Conservation (phyloP, 35 echinoderm and acorn worm species). For the Nesometra sesokonis region DNA sequence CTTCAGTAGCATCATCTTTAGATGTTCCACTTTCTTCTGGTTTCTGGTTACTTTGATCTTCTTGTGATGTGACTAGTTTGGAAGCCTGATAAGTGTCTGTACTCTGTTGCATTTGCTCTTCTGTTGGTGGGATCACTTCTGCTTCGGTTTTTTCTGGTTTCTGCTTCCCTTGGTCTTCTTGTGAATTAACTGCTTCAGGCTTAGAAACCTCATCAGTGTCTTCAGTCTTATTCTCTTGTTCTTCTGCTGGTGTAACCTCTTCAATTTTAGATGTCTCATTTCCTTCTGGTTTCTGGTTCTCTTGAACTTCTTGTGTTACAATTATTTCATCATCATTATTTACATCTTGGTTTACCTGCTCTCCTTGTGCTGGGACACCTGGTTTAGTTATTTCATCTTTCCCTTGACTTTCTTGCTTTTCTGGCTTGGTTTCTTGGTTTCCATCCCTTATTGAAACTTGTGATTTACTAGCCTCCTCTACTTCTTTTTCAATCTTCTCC, state of each 20-base stretch:
- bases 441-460: too few species aligned
- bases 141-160: neutral
- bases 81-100: neutral
- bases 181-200: neutral
- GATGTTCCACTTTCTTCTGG: neutral
- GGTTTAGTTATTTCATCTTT: too few species aligned
- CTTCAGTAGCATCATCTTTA: neutral
- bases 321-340: neutral
- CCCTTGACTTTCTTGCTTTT: too few species aligned
- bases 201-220: neutral
- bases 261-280: neutral
- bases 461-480: too few species aligned
- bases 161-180: neutral
- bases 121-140: neutral
- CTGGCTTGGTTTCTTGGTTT: too few species aligned
- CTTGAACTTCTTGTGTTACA: neutral
- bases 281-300: neutral
- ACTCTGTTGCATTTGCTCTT: neutral
- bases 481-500: too few species aligned
- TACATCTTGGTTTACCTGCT: neutral
- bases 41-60: neutral
- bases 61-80: neutral
- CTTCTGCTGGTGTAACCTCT: neutral
- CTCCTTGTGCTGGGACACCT: neutral
- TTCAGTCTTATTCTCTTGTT: neutral